Evolutionary conservation across 2,888 invertebrate genomes (phyloP), one percentile per base, ranked within the genome.

Genomic region (Drosophila nigritarsus): DNA sequence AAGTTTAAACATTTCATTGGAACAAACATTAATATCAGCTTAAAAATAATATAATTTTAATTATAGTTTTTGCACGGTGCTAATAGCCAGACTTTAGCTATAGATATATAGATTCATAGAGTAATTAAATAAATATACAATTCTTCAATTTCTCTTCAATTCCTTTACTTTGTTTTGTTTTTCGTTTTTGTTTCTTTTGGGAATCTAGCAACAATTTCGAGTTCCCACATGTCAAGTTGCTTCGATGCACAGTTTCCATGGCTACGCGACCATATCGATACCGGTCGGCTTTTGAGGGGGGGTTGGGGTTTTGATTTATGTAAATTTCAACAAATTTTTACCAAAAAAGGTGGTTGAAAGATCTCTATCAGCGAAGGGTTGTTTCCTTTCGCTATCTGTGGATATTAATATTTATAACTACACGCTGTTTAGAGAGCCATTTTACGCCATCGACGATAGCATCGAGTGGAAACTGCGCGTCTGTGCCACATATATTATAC

Each of bases 21-120:
- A 76, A 76, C 78, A 76, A 76, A 78, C 78, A 78, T 77, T 66
- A 65, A 77, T 77, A 77, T 77, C 65, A 60, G 60, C 79, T 78
- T 78, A 78, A 0, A 78, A 61, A 73, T 78, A 76, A 62, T 65
- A 70, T 75, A 70, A 67, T 63, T 62, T 53, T 64, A 78, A 53
- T 77, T 69, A 70, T 74, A 75, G 65, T 67, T 69, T 56, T 68
- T 78, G 80, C 77, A 77, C 77, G 49, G 34, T 59, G 61, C 54
- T 51, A 50, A 63, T 67, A 73, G 66, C 55, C 74, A 53, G 56
- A 27, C 27, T 32, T 49, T 40, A 74, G 38, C 61, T 53, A 50
- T 18, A 63, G 42, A 24, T 54, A 54, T 53, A 50, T 18, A 63
- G 42, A 24, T 54, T 45, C 30, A 55, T 24, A 61, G n/a, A n/a